Percentiles rank a stretch among this genome's conserved stretches.
Evolutionary conservation across 2,888 invertebrate genomes (phyloP).

Genomic region (Cyclophora punctaria): DNA sequence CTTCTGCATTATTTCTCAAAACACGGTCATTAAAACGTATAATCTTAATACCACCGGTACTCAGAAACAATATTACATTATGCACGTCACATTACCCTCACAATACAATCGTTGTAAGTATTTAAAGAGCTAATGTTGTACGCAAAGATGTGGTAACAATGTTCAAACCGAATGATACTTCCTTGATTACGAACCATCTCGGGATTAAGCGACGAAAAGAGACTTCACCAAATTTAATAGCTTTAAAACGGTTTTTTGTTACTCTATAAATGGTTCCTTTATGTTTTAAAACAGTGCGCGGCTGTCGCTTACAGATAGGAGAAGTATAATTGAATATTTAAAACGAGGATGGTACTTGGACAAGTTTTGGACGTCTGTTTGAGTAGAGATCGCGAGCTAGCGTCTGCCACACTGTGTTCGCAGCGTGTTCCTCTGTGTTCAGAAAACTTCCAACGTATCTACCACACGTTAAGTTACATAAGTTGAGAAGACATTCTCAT

Average conservation of each 20-base stretch:
- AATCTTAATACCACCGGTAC: too few relatives aligned
- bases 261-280: constrained; percentile 19
- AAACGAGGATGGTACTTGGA: background rate
- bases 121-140: too few relatives aligned
- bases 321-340: constrained; percentile 14
- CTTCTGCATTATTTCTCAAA: too few relatives aligned
- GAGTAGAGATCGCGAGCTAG: background rate
- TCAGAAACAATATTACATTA: too few relatives aligned
- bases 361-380: constrained; percentile 3
- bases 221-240: constrained; percentile 20
- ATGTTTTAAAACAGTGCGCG: constrained; percentile 9
- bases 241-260: constrained; percentile 28
- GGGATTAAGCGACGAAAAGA: constrained; percentile 27
- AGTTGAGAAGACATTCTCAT: too few relatives aligned
- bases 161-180: constrained; percentile 26
- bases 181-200: constrained; percentile 34
- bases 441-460: too few relatives aligned
- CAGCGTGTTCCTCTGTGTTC: too few relatives aligned
- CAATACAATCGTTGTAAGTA: too few relatives aligned
- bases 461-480: too few relatives aligned
- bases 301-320: constrained; percentile 10
- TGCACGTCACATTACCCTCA: too few relatives aligned
- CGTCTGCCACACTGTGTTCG: too few relatives aligned
- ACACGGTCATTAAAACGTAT: too few relatives aligned
- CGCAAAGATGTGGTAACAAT: constrained; percentile 29